Base-by-base conservation (phyloP, 2,797 vertebrate species). In the Sebastes nivosus region DNA sequence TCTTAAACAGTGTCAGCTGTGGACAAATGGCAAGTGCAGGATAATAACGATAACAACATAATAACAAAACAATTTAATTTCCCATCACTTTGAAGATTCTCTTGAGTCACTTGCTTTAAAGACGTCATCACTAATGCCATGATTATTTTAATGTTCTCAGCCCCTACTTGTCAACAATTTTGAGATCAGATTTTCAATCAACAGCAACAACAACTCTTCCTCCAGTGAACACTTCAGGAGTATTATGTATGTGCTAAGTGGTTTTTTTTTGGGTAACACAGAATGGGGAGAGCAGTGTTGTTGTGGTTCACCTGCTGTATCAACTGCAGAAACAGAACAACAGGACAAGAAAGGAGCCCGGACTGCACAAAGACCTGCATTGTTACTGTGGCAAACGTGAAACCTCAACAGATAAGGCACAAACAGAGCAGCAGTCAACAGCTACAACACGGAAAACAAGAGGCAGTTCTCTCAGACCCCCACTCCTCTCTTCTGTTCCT, bases 381-480 rank as follows among this genome's bases (percentile, higher is more conserved):
- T 94, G 90, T 95, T 70, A n/a, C 70, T 13, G 54, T n/a, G 60
- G 84, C 66, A 78, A 94, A 95, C 30, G 75, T 87, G 88, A 94
- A 91, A 94, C 91, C 83, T 70, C 72, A 63, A 80, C 84, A 93
- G 93, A 93, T 93, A 94, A 92, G 89, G 60, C 59, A 68, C 71
- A 85, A 81, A 88, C 83, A 89, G 64, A 85, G 75, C 67, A 25
- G 75, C 80, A 86, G 84, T 83, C 78, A 82, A 78, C 65, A 87
- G 36, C 77, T 71, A 85, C 82, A 84, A 86, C 81, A 79, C 2
- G 3, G 66, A 91, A 76, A 87, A 86, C 69, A 84, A 78, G 71
- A 85, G 69, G 65, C 78, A 64, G 70, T 66, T 83, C 81, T 78
- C 61, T 59, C 75, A 78, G 75, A 81, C 71, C 63, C 67, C 67